Conservation (phyloP, 1,140 invertebrate species). For the Hormaphis cornu region DNA sequence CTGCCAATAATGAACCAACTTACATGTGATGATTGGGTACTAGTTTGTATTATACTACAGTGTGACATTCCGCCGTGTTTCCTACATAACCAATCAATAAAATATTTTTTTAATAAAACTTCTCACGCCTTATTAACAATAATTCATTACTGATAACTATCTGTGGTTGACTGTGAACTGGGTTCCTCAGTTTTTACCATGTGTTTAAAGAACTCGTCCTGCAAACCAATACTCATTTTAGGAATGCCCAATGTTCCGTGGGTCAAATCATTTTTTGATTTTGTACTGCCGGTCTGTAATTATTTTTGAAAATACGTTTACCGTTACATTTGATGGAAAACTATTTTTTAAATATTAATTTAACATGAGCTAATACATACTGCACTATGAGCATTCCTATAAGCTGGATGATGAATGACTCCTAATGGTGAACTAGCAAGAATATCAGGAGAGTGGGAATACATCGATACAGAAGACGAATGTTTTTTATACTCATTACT, state of each 20-base stretch:
- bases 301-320: neutral
- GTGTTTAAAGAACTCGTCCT: slow-evolving; percentile 26
- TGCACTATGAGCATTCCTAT: slow-evolving; percentile 1
- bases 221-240: slow-evolving; percentile 22
- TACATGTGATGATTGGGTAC: neutral
- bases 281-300: neutral
- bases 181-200: slow-evolving; percentile 27
- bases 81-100: neutral
- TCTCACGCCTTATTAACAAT: neutral
- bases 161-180: neutral
- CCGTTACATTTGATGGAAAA: neutral
- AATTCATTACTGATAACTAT: slow-evolving; percentile 20
- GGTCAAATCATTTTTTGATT: neutral
- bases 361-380: neutral
- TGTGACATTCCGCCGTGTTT: neutral
- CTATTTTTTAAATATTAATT: neutral
- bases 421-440: neutral
- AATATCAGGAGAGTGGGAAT: neutral
- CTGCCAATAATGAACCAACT: neutral
- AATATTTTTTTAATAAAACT: neutral
- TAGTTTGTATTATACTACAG: slow-evolving; percentile 10
- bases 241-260: slow-evolving; percentile 2
- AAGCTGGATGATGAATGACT: slow-evolving; percentile 10
- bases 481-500: neutral
- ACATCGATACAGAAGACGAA: neutral